phyloP scores from a whole-genome alignment of 2,113 vertebrate species.

The Oceanites oceanicus region DNA sequence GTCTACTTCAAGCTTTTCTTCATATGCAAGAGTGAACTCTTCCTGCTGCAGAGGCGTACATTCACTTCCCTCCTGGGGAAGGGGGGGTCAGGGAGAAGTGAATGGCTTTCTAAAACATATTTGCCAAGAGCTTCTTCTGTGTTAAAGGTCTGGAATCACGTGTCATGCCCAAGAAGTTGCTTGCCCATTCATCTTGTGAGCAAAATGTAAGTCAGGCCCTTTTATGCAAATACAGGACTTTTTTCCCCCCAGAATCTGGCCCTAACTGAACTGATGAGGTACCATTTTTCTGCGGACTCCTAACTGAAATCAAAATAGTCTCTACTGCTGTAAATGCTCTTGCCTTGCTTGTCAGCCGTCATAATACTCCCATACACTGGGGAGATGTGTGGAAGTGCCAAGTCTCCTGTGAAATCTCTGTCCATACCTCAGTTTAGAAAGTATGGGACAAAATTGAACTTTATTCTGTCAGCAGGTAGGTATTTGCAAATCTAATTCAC shows the following conservation, averaged over 20 bases:
- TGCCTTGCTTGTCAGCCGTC: not conserved
- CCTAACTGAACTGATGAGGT: not conserved
- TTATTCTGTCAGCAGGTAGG: not conserved
- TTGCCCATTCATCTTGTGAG: not conserved
- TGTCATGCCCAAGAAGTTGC: not conserved
- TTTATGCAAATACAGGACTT: not conserved
- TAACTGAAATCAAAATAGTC: not conserved
- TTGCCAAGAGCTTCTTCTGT: not conserved
- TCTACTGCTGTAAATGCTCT: not conserved
- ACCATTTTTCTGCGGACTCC: not conserved
- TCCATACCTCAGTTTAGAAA: not conserved
- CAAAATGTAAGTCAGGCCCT: not conserved
- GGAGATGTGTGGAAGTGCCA: not conserved
- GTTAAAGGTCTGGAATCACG: not conserved
- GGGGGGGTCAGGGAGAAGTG: not conserved
- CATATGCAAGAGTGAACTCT: not conserved
- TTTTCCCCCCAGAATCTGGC: not conserved
- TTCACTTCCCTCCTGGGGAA: not conserved
- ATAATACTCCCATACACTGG: not conserved
- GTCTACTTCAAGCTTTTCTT: not conserved
- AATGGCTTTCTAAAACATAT: not conserved
- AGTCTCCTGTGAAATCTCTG: not conserved
- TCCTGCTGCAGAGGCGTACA: not conserved
- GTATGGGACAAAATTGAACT: not conserved
- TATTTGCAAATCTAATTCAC: not conserved